Percentiles rank a stretch among this genome's conserved stretches.
Conservation (phyloP, 2,113 vertebrate species). For the Albula goreensis region DNA sequence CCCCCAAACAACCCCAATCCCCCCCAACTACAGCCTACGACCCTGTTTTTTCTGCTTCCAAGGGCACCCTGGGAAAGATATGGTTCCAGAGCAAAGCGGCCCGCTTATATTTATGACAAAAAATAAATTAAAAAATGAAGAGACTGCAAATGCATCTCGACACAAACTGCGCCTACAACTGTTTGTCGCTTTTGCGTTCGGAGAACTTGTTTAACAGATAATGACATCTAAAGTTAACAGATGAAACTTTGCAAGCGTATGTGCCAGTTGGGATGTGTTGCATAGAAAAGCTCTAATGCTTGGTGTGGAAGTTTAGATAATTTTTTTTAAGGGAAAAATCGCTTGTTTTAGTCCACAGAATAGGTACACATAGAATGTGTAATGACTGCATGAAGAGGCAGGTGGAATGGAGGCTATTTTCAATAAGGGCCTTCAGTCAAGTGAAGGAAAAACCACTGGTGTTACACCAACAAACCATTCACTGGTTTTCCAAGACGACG, state of each 20-base stretch:
- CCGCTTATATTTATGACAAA: slow-evolving; percentile 73
- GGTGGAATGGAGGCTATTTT: no score
- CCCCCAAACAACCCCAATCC: slow-evolving; percentile 50
- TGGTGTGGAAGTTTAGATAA: no score
- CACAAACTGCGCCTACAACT: slow-evolving; percentile 67
- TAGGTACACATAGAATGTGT: no score
- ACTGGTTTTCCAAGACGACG: no score
- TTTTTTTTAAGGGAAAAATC: no score
- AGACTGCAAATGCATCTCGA: slow-evolving; percentile 76
- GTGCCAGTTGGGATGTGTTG: background rate
- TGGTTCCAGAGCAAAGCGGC: slow-evolving; percentile 77
- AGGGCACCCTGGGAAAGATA: slow-evolving; percentile 73
- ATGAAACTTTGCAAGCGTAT: background rate
- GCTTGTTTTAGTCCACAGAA: no score
- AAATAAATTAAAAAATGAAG: slow-evolving; percentile 75
- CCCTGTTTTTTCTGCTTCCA: slow-evolving; percentile 79
- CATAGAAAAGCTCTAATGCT: no score
- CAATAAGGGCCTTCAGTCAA: no score
- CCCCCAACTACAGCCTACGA: slow-evolving; percentile 36
- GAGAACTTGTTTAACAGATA: slow-evolving; percentile 14
- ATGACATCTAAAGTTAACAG: background rate
- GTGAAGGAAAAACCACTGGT: no score
- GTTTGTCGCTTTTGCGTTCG: background rate
- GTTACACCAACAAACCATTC: no score
- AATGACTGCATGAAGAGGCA: no score